Evolutionary conservation across 1,140 invertebrate genomes (phyloP), one percentile per base, ranked within the genome.

Genomic region (Papilio polytes): DNA sequence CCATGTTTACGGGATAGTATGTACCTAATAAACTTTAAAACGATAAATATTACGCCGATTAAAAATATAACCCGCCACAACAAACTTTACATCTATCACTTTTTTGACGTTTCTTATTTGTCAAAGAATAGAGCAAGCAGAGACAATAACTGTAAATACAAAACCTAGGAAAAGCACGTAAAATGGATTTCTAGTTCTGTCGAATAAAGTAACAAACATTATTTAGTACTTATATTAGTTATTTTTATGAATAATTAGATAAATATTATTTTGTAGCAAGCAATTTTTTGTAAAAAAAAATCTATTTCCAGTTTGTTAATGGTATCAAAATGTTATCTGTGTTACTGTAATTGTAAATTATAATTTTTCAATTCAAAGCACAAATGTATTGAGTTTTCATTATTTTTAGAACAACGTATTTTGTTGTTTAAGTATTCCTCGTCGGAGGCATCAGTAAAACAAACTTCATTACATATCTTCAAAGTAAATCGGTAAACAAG

Each of bases 1-100:
- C 96, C 96, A 96, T 96, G 89, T 91, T 94, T 84, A 51, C 63
- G 59, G 31, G 18, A 46, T 74, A 46, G 9, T 36, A 74, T 74
- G 12, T 74, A 74, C 22, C 13, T 20, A 46, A 46, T 74, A 74
- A 48, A 48, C 13, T 22, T 70, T 70, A 15, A 70, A 26, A 12
- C 13, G 18, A 18, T 18, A 53, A 53, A n/a, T 53, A n/a, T 15
- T 22, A 12, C 59, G 2, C 59, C 26, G 12, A 22, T 31, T 63
- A 10, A 31, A 15, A 31, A 36, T 31, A 70, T 70, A 31, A 31
- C 63, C 26, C 63, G 63, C 63, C 13, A 70, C 22, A 70, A 70
- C 63, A 70, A 66, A 26, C 22, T 31, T 31, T 8, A n/a, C n/a
- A 56, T 56, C 53, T n/a, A n/a, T 56, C 53, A 53, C 15, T 53